These are phyloP conservation scores for Gymnoscopelus braueri DNA, from an alignment of 2,797 vertebrate genomes.

Conservation along the genomic window DNA sequence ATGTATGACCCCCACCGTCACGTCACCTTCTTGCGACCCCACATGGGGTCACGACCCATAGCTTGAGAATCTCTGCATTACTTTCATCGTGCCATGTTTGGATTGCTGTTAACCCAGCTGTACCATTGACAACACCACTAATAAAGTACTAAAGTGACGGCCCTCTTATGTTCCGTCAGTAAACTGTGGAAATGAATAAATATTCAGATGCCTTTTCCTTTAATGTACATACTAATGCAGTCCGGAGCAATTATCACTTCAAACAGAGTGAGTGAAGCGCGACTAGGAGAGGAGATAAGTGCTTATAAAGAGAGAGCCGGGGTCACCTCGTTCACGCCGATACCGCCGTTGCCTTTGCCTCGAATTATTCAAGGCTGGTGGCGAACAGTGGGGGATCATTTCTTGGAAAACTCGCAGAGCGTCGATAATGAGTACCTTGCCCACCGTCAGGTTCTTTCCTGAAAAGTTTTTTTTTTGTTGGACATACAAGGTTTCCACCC, in stretches of 20 bases:
- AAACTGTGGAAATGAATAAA: slow-evolving; percentile 37
- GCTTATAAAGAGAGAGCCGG: slow-evolving; percentile 61
- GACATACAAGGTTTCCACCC: no score
- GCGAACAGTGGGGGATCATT: slow-evolving; percentile 61
- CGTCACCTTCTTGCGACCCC: no score
- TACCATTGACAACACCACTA: slow-evolving; percentile 21
- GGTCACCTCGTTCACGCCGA: slow-evolving; percentile 75
- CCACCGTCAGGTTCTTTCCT: no score
- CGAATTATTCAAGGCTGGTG: slow-evolving; percentile 67
- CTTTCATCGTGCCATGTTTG: no score
- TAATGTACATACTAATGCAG: slow-evolving; percentile 57
- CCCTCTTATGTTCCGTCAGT: slow-evolving; percentile 21
- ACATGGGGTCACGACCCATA: no score
- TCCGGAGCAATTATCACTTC: slow-evolving; percentile 74
- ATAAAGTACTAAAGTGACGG: slow-evolving; percentile 25
- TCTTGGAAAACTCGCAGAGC: slow-evolving; percentile 56
- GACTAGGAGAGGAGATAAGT: slow-evolving; percentile 75
- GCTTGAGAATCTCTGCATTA: no score
- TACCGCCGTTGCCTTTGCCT: slow-evolving; percentile 63
- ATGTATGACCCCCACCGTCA: no score
- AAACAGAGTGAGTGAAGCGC: slow-evolving; percentile 70
- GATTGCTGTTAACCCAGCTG: slow-evolving; percentile 1
- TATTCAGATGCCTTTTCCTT: slow-evolving; percentile 57
- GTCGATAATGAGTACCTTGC: slow-evolving; percentile 59
- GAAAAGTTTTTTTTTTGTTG: no score